These are phyloP conservation scores for Helicoverpa assulta DNA, from an alignment of 2,888 invertebrate genomes.

Conservation along the genomic window DNA sequence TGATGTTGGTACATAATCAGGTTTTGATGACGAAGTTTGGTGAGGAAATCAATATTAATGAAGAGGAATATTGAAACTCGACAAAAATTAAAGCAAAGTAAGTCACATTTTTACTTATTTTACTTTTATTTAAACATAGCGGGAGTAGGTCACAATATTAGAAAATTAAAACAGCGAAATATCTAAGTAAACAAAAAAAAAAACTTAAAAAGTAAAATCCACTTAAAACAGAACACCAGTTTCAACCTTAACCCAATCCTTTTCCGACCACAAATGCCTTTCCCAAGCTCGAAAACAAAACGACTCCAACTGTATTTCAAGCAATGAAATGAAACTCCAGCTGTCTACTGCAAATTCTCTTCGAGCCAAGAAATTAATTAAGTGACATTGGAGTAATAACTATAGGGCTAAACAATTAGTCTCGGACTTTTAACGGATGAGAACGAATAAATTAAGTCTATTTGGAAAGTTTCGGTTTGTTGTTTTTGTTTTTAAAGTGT, in stretches of 20 bases:
- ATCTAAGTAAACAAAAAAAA: no score
- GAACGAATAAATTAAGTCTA: slow-evolving; percentile 38
- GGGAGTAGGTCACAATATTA: no score
- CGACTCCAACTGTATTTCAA: slow-evolving; percentile 32
- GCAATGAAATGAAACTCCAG: slow-evolving; percentile 45
- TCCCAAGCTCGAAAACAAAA: slow-evolving; percentile 28
- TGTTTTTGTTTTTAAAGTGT: slow-evolving; percentile 12
- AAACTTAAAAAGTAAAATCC: background rate
- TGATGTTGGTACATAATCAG: background rate
- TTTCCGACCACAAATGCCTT: slow-evolving; percentile 25
- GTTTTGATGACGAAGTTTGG: background rate
- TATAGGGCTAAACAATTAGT: slow-evolving; percentile 45
- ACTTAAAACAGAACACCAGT: background rate
- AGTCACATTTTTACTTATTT: no score
- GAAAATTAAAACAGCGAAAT: no score
- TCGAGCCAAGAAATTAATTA: slow-evolving; percentile 47
- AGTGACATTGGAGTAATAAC: slow-evolving; percentile 43
- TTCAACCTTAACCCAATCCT: slow-evolving; percentile 1
- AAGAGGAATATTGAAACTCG: background rate
- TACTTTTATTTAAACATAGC: no score
- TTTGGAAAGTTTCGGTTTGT: slow-evolving; percentile 29
- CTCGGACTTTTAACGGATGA: slow-evolving; percentile 38
- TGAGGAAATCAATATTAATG: background rate
- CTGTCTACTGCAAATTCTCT: slow-evolving; percentile 39
- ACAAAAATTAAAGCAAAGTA: no score